phyloP scores from a whole-genome alignment of 2,888 invertebrate species.

The Pseudococcus jackbeardsleyi region DNA sequence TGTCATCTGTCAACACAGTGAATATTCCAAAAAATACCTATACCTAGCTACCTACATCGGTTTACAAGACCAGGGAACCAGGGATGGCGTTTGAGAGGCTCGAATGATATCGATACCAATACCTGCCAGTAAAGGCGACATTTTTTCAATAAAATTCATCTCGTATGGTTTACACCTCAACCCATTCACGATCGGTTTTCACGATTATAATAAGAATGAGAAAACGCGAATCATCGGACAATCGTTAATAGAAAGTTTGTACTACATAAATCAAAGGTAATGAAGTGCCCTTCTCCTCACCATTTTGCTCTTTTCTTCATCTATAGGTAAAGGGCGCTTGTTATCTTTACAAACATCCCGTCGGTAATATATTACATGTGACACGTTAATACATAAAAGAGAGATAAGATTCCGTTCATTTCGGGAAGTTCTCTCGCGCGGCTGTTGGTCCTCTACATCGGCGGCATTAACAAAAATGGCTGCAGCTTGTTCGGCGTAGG shows the following conservation, averaged over 20 bases:
- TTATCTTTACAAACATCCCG: conserved; percentile 61
- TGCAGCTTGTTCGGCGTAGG: conserved; percentile 48
- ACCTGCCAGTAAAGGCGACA: background rate
- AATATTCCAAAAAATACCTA: background rate
- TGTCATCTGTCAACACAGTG: conserved; percentile 6
- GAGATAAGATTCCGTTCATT: conserved; percentile 58
- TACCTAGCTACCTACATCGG: background rate
- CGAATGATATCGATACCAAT: too few species aligned
- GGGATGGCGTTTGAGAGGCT: too few species aligned
- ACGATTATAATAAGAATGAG: conserved; percentile 5
- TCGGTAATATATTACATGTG: conserved; percentile 60
- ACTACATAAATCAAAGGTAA: conserved; percentile 54
- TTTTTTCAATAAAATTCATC: conserved; percentile 8
- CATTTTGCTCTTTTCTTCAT: conserved; percentile 10
- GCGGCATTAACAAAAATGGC: conserved; percentile 53
- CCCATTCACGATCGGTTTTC: conserved; percentile 19
- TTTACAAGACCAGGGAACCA: conserved; percentile 5
- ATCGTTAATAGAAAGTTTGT: conserved; percentile 52
- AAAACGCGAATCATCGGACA: conserved; percentile 49
- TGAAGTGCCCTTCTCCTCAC: conserved; percentile 46
- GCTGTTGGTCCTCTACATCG: conserved; percentile 53
- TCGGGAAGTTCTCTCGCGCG: conserved; percentile 57
- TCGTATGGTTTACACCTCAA: background rate
- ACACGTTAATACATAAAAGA: conserved; percentile 59
- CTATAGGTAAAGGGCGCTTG: conserved; percentile 51